Evolutionary conservation across 2,113 vertebrate genomes (phyloP).

Genomic region (Halichoeres trimaculatus): DNA sequence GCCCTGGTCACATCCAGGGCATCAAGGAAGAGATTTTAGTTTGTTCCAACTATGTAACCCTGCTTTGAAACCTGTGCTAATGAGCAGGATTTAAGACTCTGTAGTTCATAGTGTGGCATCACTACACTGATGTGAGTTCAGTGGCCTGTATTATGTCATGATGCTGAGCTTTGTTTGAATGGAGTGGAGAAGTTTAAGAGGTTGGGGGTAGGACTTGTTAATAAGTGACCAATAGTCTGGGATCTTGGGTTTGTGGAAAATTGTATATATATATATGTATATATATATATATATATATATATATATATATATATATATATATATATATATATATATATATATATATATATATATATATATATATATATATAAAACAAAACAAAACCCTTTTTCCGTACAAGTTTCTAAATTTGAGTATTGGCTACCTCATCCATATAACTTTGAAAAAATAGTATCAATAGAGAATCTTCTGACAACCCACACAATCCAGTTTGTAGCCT

Average conservation of each 20-base stretch:
- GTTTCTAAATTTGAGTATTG: too few species aligned
- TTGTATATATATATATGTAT: too few species aligned
- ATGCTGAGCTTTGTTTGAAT: background rate
- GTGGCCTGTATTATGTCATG: background rate
- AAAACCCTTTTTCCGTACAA: background rate
- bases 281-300: too few species aligned
- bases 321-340: too few species aligned
- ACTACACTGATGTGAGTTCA: background rate
- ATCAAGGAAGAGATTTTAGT: constrained; percentile 18
- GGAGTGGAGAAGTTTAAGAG: background rate
- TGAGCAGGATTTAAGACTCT: background rate
- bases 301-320: too few species aligned
- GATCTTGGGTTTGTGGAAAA: background rate
- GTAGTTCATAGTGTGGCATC: background rate
- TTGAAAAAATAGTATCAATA: too few species aligned
- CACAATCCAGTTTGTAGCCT: too few species aligned
- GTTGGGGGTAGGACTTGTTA: background rate
- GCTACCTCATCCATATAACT: too few species aligned
- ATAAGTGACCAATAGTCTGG: background rate
- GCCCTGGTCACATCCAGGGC: constrained; percentile 41
- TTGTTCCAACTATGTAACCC: constrained; percentile 8
- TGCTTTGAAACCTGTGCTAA: background rate
- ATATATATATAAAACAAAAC: too few species aligned
- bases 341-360: too few species aligned
- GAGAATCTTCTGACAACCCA: too few species aligned